These are phyloP conservation scores for Trogon melanurus DNA, from an alignment of 2,113 vertebrate genomes.

Conservation along the genomic window DNA sequence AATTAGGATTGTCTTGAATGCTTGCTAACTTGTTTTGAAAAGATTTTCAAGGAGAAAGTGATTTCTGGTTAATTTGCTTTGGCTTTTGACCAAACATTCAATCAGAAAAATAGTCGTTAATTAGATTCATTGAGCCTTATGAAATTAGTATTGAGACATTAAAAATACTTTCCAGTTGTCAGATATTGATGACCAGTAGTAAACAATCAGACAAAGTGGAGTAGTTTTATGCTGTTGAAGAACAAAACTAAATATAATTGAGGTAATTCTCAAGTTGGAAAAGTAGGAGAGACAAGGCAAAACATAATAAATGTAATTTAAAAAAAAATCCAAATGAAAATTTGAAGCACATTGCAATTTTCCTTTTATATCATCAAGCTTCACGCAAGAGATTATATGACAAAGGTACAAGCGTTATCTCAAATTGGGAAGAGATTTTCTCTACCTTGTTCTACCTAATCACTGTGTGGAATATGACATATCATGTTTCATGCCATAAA, in stretches of 20 bases:
- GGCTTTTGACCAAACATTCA: neutral
- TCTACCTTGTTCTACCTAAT: neutral
- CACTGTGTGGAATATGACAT: neutral
- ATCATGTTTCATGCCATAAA: accelerated
- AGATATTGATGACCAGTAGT: neutral
- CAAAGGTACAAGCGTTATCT: neutral
- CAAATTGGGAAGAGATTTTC: neutral
- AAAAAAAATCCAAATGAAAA: neutral
- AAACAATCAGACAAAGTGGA: neutral
- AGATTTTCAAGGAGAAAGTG: neutral
- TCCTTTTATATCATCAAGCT: neutral
- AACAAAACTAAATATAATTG: neutral
- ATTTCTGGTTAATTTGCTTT: neutral
- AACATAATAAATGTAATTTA: neutral
- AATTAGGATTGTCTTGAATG: neutral
- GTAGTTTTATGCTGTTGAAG: neutral
- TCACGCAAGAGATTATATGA: neutral
- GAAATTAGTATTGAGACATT: neutral
- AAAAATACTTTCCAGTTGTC: neutral
- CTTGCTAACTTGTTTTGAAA: neutral
- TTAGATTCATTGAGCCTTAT: neutral
- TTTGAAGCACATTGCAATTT: neutral
- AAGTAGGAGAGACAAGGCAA: neutral
- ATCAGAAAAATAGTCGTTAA: neutral
- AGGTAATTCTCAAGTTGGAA: neutral